These are phyloP conservation scores for Uromys caudimaculatus DNA, from an alignment of 2,797 vertebrate species.

Conservation along the genomic window DNA sequence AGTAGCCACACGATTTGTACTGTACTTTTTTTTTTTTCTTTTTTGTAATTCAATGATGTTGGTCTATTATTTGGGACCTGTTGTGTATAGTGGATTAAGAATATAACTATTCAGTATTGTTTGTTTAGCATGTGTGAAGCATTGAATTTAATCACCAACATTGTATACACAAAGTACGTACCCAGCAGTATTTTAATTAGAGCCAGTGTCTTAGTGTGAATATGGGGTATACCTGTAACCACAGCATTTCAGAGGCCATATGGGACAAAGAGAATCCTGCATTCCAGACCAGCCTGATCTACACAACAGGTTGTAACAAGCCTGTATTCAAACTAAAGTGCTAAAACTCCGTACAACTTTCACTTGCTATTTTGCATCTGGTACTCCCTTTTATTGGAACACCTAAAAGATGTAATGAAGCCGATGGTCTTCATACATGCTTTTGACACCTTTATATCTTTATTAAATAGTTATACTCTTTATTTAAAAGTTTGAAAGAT, in stretches of 20 bases:
- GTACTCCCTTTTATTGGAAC: background rate
- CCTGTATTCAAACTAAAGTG: constrained; percentile 42
- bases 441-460: constrained; percentile 9
- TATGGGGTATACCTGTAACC: background rate
- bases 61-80: background rate
- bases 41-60: background rate
- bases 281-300: background rate
- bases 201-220: background rate
- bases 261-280: background rate
- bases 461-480: too few species aligned
- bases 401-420: background rate
- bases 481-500: constrained; percentile 29
- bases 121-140: background rate
- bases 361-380: background rate
- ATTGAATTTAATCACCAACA: background rate
- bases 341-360: background rate
- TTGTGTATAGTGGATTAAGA: background rate
- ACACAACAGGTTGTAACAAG: background rate
- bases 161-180: background rate
- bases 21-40: background rate
- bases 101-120: background rate
- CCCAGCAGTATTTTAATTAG: background rate
- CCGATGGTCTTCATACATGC: background rate
- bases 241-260: background rate
- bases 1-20: background rate